Conservation (phyloP, 2,113 vertebrate species). For the Calidris pugnax region DNA sequence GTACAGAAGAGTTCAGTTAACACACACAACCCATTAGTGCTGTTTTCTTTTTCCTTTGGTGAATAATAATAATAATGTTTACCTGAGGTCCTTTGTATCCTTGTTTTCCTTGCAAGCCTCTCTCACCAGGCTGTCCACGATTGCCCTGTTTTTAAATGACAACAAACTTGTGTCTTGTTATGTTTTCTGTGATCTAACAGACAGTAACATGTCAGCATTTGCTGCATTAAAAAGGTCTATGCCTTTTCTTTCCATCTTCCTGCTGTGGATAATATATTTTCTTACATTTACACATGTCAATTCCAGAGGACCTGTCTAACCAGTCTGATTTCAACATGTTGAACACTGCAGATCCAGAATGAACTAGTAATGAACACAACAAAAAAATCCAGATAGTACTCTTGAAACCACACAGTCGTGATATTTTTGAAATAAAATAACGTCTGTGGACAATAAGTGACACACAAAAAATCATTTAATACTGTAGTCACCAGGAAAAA, state of each 20-base stretch:
- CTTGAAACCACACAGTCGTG: background rate
- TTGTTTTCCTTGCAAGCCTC: conserved; percentile 8
- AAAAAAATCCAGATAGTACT: background rate
- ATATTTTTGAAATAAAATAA: background rate
- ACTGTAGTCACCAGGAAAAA: background rate
- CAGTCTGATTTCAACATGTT: background rate
- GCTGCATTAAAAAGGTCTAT: background rate
- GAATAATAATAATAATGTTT: background rate
- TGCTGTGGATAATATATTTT: background rate
- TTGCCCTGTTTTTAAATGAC: conserved; percentile 9
- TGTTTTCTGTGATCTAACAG: background rate
- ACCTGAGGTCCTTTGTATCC: conserved; percentile 58
- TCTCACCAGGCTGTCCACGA: background rate
- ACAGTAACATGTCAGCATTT: background rate
- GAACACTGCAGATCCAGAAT: background rate
- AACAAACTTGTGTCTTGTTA: background rate
- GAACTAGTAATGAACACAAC: background rate
- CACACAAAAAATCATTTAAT: background rate
- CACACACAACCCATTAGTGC: background rate
- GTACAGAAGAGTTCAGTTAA: background rate
- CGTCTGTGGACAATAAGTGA: background rate
- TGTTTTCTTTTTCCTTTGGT: background rate
- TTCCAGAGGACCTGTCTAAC: background rate
- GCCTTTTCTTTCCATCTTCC: background rate
- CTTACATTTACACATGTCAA: background rate